Evolutionary conservation across 2,888 invertebrate genomes (phyloP).

Genomic region (Agrochola lota): DNA sequence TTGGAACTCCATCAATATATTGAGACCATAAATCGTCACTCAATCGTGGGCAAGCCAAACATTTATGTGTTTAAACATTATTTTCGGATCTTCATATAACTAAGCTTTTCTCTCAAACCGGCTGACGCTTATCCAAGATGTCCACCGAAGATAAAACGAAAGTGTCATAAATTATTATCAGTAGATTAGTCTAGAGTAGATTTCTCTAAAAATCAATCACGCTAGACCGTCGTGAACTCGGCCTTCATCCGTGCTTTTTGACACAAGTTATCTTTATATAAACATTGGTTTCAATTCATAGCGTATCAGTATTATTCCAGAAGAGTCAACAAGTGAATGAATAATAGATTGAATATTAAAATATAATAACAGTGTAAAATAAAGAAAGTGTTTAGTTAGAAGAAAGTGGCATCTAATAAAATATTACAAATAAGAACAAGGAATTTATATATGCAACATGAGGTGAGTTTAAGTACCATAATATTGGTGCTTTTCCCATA

Average conservation of each 20-base stretch:
- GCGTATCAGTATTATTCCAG: constrained; percentile 4
- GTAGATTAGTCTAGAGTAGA: background rate
- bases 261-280: constrained; percentile 26
- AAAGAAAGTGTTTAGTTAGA: background rate
- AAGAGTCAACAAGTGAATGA: background rate
- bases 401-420: background rate
- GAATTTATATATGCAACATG: constrained; percentile 27
- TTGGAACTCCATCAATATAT: background rate
- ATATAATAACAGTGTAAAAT: background rate
- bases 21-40: background rate
- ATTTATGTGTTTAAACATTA: background rate
- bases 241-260: background rate
- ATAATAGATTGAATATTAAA: background rate
- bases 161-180: constrained; percentile 18
- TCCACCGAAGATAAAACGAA: constrained; percentile 2
- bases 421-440: background rate
- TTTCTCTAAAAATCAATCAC: constrained; percentile 16
- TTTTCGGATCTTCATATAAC: background rate
- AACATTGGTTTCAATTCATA: background rate
- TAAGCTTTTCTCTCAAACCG: background rate
- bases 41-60: background rate
- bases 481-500: background rate
- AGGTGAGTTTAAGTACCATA: constrained; percentile 25
- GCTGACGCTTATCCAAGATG: background rate
- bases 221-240: constrained; percentile 36